phyloP scores from a whole-genome alignment of 2,113 vertebrate species.

The Octodon degus region DNA sequence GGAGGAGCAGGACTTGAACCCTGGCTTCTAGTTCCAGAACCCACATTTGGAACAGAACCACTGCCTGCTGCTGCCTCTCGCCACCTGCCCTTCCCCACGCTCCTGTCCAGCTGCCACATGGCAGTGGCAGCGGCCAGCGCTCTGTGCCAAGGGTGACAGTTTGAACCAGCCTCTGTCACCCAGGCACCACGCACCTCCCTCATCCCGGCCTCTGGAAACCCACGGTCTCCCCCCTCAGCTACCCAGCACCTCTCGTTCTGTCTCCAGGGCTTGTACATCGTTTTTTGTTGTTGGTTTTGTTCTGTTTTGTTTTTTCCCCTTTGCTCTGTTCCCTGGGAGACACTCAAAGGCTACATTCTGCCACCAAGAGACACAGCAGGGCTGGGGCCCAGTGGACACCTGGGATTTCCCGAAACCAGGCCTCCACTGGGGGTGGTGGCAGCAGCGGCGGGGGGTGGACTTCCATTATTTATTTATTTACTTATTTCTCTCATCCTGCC shows the following conservation, averaged over 20 bases:
- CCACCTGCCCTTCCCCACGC: background rate
- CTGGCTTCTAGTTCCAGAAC: background rate
- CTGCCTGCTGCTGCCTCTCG: background rate
- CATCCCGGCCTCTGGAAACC: background rate
- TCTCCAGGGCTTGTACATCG: conserved; percentile 8
- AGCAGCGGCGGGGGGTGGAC: background rate
- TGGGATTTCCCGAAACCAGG: conserved; percentile 79
- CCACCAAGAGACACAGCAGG: conserved; percentile 33
- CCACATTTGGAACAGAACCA: background rate
- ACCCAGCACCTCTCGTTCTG: background rate
- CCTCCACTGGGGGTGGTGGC: conserved; percentile 24
- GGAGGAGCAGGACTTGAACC: background rate
- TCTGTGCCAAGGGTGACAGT: background rate
- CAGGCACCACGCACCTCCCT: background rate
- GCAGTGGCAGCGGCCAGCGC: accelerated
- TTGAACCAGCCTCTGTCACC: background rate
- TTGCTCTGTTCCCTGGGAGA: conserved; percentile 65
- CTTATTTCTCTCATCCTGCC: conserved; percentile 68
- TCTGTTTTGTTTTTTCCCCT: conserved; percentile 58
- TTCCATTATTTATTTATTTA: conserved; percentile 81
- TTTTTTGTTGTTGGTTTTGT: conserved; percentile 42
- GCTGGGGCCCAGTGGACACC: conserved; percentile 60
- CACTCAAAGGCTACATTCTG: conserved; percentile 47
- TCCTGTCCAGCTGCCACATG: background rate
- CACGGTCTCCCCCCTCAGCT: background rate